Conservation (phyloP, 2,888 invertebrate genomes). For the Sialis fuliginosa region DNA sequence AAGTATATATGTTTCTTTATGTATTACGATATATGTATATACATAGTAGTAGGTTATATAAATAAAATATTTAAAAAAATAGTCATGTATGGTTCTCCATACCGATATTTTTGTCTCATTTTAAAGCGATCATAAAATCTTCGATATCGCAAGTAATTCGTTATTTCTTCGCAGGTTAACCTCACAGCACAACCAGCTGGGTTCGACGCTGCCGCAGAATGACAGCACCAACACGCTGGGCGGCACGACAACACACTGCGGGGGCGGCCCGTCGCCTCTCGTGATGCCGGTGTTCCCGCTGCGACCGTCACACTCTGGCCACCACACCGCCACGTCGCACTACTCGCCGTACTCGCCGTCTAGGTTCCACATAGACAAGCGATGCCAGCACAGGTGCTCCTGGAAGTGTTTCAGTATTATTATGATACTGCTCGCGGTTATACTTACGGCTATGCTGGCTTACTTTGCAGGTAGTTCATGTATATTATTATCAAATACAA, state of each 20-base stretch:
- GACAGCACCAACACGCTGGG: slow-evolving; percentile 40
- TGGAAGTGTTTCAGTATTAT: slow-evolving; percentile 94
- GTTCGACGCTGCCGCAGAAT: slow-evolving; percentile 32
- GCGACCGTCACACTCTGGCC: slow-evolving; percentile 57
- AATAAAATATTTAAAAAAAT: too few relatives aligned
- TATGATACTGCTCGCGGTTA: slow-evolving; percentile 78
- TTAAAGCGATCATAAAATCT: too few relatives aligned
- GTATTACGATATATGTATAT: too few relatives aligned
- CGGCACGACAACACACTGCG: slow-evolving; percentile 36
- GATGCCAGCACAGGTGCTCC: slow-evolving; percentile 84
- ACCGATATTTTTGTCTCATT: too few relatives aligned
- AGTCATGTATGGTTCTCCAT: too few relatives aligned
- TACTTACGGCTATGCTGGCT: slow-evolving; percentile 81
- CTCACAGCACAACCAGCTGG: slow-evolving; percentile 33
- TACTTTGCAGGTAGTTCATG: slow-evolving; percentile 78
- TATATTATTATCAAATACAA: background rate
- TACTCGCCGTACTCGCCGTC: slow-evolving; percentile 83
- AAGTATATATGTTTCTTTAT: too few relatives aligned
- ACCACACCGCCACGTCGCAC: slow-evolving; percentile 49
- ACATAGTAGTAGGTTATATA: too few relatives aligned
- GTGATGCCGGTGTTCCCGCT: slow-evolving; percentile 85
- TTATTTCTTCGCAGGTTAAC: slow-evolving; percentile 27
- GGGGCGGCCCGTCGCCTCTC: slow-evolving; percentile 52
- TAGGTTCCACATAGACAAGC: slow-evolving; percentile 86
- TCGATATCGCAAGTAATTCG: too few relatives aligned